Conservation (phyloP, 2,113 vertebrate genomes). For the Arenaria interpres region DNA sequence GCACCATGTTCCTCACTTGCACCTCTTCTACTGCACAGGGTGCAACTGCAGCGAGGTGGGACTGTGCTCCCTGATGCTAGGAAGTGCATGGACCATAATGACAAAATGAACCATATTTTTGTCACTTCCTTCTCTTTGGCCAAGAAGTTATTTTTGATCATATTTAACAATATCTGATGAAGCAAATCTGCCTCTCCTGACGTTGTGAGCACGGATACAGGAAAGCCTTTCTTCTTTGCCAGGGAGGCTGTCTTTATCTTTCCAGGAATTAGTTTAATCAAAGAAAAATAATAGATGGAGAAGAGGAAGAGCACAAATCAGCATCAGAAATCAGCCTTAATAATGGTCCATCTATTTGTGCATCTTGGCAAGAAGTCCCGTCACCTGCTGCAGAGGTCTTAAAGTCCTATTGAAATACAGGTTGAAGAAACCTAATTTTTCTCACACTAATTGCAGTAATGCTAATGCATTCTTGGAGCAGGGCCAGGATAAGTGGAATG, state of each 20-base stretch:
- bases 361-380: background rate
- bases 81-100: background rate
- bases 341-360: background rate
- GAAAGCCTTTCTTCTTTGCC: background rate
- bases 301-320: background rate
- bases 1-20: fast-evolving
- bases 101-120: background rate
- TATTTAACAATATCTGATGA: background rate
- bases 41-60: background rate
- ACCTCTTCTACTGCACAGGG: background rate
- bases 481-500: background rate
- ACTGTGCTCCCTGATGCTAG: background rate
- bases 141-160: background rate
- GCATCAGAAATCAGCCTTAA: background rate
- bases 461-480: background rate
- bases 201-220: background rate
- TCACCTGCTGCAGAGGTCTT: background rate
- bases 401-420: background rate
- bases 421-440: background rate
- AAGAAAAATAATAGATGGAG: slow-evolving; percentile 40
- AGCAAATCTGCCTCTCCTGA: background rate
- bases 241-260: background rate
- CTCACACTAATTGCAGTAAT: background rate
- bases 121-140: background rate
- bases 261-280: slow-evolving; percentile 45